A percentile compares a stretch with the other conserved stretches of the same genome.
Conservation (phyloP, 1,140 invertebrate species). For the Zaprionus kolodkinae region DNA sequence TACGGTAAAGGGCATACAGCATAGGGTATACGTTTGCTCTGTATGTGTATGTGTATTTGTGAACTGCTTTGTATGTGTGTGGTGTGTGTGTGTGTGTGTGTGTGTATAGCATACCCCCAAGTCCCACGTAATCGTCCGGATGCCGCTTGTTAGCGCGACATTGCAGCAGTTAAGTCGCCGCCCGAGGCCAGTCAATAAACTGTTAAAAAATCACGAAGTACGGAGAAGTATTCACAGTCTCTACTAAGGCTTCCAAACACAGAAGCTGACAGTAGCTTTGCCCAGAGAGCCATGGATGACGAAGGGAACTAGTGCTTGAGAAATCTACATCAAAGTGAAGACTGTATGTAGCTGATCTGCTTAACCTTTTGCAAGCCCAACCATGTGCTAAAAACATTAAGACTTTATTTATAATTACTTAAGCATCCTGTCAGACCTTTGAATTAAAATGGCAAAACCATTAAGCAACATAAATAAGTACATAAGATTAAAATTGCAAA, state of each 20-base stretch:
- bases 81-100: conserved; percentile 4
- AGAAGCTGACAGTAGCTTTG: neutral
- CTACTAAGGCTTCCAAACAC: neutral
- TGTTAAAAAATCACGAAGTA: conserved; percentile 69
- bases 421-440: too few relatives aligned
- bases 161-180: conserved; percentile 75
- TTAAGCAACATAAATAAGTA: too few relatives aligned
- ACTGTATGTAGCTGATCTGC: neutral
- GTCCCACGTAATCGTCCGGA: conserved; percentile 44
- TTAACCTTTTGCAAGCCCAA: neutral
- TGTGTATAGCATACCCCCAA: conserved; percentile 4
- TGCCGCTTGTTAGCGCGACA: conserved; percentile 72
- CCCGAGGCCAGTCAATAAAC: conserved; percentile 79
- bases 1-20: neutral
- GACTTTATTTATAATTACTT: too few relatives aligned
- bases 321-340: neutral
- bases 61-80: neutral
- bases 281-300: neutral
- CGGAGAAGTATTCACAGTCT: neutral
- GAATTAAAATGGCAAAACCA: too few relatives aligned
- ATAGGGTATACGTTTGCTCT: conserved; percentile 9
- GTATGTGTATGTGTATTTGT: neutral
- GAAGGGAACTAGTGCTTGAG: neutral
- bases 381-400: too few relatives aligned
- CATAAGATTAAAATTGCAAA: too few relatives aligned